A percentile compares a stretch with the other conserved stretches of the same genome.
Evolutionary conservation across 2,888 invertebrate genomes (phyloP).

Genomic region (Creontiades dilutus): DNA sequence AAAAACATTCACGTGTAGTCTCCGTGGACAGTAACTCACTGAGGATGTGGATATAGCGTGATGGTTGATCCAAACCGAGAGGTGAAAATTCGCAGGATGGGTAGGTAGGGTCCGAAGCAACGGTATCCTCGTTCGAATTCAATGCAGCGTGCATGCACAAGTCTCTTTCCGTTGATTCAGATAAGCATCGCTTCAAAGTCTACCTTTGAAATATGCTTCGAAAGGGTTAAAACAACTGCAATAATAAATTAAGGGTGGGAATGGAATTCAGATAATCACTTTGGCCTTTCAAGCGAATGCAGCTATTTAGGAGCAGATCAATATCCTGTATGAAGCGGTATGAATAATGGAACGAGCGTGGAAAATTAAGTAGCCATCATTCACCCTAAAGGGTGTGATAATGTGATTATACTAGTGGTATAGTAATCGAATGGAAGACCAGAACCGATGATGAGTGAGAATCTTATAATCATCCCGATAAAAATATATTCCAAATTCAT

Average conservation of each 20-base stretch:
- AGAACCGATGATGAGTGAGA: too few species aligned
- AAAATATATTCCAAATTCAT: too few species aligned
- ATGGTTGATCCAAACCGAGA: not conserved
- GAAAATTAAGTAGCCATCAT: not conserved
- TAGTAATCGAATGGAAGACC: not conserved
- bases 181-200: conserved; percentile 17
- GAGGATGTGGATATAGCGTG: conserved; percentile 4
- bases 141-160: conserved; percentile 2
- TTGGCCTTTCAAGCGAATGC: not conserved
- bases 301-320: not conserved
- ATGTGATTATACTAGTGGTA: not conserved
- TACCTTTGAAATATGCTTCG: not conserved
- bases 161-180: not conserved
- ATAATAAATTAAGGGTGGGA: not conserved
- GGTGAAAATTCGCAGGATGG: not conserved
- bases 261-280: conserved; percentile 13
- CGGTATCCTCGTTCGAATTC: not conserved
- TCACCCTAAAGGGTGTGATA: not conserved
- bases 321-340: not conserved
- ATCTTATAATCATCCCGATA: too few species aligned
- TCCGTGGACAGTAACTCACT: not conserved
- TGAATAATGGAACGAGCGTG: not conserved
- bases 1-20: not conserved
- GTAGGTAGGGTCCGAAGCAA: not conserved
- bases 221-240: not conserved